Evolutionary conservation across 64 coral and sea anemone genomes (phyloP).

Genomic region (Stichodactyla mertensii): DNA sequence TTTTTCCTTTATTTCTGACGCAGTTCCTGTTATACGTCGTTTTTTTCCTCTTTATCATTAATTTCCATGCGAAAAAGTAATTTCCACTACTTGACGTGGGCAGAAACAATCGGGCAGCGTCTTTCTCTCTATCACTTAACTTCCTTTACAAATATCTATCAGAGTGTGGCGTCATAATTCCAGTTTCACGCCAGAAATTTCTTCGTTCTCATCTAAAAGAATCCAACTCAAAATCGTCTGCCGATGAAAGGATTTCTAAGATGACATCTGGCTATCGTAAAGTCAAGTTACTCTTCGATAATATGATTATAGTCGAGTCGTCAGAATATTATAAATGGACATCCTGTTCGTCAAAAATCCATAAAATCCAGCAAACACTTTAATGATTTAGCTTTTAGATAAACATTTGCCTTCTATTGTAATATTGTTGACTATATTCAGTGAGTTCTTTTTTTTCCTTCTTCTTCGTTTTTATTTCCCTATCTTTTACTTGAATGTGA

Average conservation of each 20-base stretch:
- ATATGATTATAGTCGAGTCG: neutral
- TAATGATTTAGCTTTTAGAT: neutral
- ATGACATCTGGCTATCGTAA: neutral
- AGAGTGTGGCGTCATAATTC: neutral
- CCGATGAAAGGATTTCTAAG: neutral
- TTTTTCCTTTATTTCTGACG: neutral
- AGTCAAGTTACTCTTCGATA: conserved; percentile 5
- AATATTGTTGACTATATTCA: neutral
- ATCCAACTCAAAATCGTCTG: neutral
- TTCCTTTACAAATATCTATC: neutral
- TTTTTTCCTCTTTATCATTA: neutral
- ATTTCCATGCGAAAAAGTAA: neutral
- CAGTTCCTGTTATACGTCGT: neutral
- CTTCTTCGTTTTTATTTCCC: neutral
- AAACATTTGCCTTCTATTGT: neutral
- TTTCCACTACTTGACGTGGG: neutral
- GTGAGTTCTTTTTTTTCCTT: neutral
- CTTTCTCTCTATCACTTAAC: neutral
- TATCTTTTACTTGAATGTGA: conserved; percentile 7
- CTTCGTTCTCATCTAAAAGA: neutral
- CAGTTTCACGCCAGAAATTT: neutral
- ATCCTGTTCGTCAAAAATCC: neutral
- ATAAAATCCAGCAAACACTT: neutral
- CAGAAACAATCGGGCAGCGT: neutral
- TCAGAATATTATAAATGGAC: neutral